Evolutionary conservation across 2,797 vertebrate genomes (phyloP).

Genomic region (Anguilla anguilla): DNA sequence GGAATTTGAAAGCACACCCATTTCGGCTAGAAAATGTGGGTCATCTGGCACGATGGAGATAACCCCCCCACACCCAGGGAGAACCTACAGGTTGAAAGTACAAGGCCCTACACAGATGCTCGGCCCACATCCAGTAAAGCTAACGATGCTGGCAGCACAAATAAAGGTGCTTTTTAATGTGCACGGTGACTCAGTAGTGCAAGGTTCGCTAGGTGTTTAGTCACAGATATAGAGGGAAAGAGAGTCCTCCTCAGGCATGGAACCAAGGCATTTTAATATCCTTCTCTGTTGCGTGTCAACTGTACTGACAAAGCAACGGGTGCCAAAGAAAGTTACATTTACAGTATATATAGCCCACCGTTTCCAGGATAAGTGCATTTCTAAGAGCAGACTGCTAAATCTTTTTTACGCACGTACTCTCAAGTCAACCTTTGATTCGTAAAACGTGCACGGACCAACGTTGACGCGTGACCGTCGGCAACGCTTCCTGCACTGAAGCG

Average conservation of each 20-base stretch:
- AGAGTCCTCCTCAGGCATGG: not conserved
- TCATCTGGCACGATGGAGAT: slow-evolving; percentile 23
- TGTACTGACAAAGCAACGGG: not conserved
- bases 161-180: not conserved
- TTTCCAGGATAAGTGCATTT: not conserved
- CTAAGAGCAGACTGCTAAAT: not conserved
- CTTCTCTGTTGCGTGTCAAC: not conserved
- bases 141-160: slow-evolving; percentile 11
- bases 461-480: not conserved
- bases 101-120: not conserved
- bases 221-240: not conserved
- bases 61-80: slow-evolving; percentile 8
- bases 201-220: slow-evolving; percentile 1
- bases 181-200: not conserved
- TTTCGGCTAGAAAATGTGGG: slow-evolving; percentile 10
- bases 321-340: not conserved
- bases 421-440: not conserved
- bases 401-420: not conserved
- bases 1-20: slow-evolving; percentile 55
- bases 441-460: not conserved
- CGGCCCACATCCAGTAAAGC: slow-evolving; percentile 3
- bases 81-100: not conserved
- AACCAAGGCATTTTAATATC: not conserved
- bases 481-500: not conserved
- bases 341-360: not conserved